Conservation (phyloP, 2,797 vertebrate species). For the Tragopan temminckii region DNA sequence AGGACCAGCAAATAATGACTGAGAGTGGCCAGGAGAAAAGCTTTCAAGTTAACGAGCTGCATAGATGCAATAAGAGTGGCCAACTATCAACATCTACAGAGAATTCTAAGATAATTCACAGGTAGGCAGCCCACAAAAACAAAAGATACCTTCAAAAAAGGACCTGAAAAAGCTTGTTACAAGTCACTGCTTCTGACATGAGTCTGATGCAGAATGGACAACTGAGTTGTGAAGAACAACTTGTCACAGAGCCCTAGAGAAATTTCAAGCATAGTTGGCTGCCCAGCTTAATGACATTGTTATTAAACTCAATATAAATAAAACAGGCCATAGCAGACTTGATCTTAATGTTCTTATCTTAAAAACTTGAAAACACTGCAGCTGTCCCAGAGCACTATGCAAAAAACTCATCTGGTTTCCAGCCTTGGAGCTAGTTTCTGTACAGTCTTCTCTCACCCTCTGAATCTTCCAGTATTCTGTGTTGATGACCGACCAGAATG, state of each 20-base stretch:
- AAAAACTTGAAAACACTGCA: background rate
- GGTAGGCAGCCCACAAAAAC: background rate
- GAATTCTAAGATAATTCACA: background rate
- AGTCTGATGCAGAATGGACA: background rate
- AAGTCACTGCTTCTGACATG: background rate
- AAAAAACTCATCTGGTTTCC: background rate
- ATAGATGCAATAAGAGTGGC: background rate
- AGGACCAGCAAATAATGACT: background rate
- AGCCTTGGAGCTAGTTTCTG: background rate
- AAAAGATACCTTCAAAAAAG: background rate
- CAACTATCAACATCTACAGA: background rate
- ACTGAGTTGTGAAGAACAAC: background rate
- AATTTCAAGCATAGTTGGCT: background rate
- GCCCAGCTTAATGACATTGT: background rate
- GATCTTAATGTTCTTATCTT: background rate
- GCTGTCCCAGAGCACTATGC: background rate
- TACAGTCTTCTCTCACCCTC: background rate
- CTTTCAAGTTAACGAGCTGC: background rate
- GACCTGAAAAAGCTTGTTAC: background rate
- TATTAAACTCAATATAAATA: slow-evolving; percentile 14
- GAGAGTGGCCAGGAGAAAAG: background rate
- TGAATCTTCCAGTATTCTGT: background rate
- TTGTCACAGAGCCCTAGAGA: background rate
- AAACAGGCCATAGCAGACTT: background rate
- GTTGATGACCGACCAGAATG: background rate